A percentile compares a stretch with the other conserved stretches of the same genome.
Conservation (phyloP, 2,888 invertebrate species). For the Acronicta leporina region DNA sequence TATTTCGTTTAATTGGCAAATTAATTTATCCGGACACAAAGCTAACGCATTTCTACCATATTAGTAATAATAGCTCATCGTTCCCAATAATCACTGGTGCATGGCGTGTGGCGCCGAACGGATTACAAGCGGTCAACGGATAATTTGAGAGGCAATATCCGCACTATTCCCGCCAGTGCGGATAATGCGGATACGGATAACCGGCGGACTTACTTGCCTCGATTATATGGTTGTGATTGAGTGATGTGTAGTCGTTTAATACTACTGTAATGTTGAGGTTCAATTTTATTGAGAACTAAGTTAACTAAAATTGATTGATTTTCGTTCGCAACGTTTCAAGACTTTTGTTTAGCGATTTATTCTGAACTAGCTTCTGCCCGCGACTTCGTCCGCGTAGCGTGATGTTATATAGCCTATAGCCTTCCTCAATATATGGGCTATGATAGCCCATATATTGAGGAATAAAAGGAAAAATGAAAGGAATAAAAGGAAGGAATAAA, state of each 20-base stretch:
- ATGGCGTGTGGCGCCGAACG: constrained; percentile 63
- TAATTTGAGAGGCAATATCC: constrained; percentile 74
- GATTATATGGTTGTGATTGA: constrained; percentile 62
- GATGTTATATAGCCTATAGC: too few relatives aligned
- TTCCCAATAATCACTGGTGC: constrained; percentile 60
- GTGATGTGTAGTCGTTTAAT: constrained; percentile 45
- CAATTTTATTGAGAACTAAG: constrained; percentile 22
- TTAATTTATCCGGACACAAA: constrained; percentile 36
- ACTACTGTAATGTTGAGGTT: constrained; percentile 33
- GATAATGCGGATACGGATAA: constrained; percentile 67
- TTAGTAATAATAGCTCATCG: constrained; percentile 52
- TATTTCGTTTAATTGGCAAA: constrained; percentile 40
- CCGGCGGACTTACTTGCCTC: constrained; percentile 61
- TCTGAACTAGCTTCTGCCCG: too few relatives aligned
- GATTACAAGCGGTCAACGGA: constrained; percentile 75
- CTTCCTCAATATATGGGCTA: too few relatives aligned
- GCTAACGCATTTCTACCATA: constrained; percentile 44
- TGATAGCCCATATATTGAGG: too few relatives aligned
- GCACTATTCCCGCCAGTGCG: constrained; percentile 56
- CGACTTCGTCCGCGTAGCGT: too few relatives aligned
- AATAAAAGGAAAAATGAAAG: too few relatives aligned
- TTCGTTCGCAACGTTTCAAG: background rate
- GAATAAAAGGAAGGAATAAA: too few relatives aligned
- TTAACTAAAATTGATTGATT: background rate
- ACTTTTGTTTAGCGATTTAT: too few relatives aligned